A percentile compares a stretch with the other conserved stretches of the same genome.
Conservation (phyloP, 2,888 invertebrate genomes). For the Liposcelis brunnea region DNA sequence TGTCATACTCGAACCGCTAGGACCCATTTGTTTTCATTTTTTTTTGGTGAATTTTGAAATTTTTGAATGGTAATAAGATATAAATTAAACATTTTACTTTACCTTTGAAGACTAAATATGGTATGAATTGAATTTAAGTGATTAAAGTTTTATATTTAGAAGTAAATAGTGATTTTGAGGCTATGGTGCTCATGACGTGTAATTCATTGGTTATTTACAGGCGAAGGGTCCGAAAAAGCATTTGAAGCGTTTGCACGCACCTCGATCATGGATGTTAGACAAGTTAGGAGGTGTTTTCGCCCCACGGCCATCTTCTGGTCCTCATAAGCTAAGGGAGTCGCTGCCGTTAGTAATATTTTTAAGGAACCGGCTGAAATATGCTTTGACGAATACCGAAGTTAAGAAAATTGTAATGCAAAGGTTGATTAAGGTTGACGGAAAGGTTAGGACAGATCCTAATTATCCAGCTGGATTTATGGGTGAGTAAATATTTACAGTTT, state of each 20-base stretch:
- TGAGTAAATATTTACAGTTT: slow-evolving; percentile 31
- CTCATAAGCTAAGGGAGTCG: slow-evolving; percentile 94
- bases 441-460: slow-evolving; percentile 92
- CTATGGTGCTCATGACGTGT: background rate
- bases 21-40: no score
- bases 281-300: slow-evolving; percentile 97
- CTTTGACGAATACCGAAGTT: slow-evolving; percentile 89
- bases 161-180: no score
- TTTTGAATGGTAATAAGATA: no score
- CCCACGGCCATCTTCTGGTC: slow-evolving; percentile 92
- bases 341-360: slow-evolving; percentile 92
- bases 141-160: no score
- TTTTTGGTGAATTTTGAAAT: no score
- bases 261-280: slow-evolving; percentile 99
- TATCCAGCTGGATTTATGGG: slow-evolving; percentile 99
- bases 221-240: slow-evolving; percentile 99
- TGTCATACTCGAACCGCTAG: no score
- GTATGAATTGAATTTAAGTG: no score
- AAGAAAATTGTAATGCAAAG: slow-evolving; percentile 97
- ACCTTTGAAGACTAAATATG: no score
- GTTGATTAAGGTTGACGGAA: slow-evolving; percentile 94
- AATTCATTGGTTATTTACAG: slow-evolving; percentile 35
- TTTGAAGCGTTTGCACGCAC: slow-evolving; percentile 96
- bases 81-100: no score
- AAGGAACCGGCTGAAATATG: slow-evolving; percentile 95